These are phyloP conservation scores for Pteruthius melanotis DNA, from an alignment of 2,113 vertebrate genomes.

Conservation along the genomic window DNA sequence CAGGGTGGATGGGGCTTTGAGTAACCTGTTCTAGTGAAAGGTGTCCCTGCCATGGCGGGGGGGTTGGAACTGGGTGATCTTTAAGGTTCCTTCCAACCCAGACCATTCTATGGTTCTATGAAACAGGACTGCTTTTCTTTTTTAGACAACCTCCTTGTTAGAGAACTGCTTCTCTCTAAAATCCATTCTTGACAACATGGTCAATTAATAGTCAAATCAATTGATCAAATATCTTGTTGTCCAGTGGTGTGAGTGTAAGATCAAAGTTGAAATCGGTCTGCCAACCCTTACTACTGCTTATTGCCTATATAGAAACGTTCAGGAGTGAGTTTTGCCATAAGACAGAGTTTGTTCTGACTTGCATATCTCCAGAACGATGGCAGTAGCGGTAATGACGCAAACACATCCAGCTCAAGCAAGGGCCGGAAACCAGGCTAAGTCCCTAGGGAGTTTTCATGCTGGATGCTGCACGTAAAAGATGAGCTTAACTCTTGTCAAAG, in stretches of 20 bases:
- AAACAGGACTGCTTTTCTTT: background rate
- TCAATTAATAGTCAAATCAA: background rate
- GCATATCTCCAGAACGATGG: fast-evolving
- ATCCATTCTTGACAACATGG: background rate
- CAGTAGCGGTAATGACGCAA: background rate
- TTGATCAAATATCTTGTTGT: background rate
- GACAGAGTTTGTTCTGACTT: background rate
- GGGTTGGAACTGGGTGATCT: background rate
- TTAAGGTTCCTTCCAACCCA: background rate
- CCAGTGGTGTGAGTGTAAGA: background rate
- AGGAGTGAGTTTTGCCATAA: background rate
- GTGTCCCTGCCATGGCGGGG: background rate
- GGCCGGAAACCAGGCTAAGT: background rate
- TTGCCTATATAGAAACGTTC: background rate
- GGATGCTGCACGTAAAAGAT: background rate
- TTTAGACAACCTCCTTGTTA: background rate
- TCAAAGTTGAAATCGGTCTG: background rate
- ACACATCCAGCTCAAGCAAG: background rate
- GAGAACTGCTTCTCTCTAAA: background rate
- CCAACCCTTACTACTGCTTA: background rate
- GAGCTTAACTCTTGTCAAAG: background rate
- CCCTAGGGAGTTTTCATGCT: background rate
- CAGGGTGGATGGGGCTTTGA: background rate
- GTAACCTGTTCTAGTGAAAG: background rate
- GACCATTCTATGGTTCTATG: background rate